These are phyloP conservation scores for Limnodromus scolopaceus DNA, from an alignment of 2,797 vertebrate genomes.

Conservation along the genomic window DNA sequence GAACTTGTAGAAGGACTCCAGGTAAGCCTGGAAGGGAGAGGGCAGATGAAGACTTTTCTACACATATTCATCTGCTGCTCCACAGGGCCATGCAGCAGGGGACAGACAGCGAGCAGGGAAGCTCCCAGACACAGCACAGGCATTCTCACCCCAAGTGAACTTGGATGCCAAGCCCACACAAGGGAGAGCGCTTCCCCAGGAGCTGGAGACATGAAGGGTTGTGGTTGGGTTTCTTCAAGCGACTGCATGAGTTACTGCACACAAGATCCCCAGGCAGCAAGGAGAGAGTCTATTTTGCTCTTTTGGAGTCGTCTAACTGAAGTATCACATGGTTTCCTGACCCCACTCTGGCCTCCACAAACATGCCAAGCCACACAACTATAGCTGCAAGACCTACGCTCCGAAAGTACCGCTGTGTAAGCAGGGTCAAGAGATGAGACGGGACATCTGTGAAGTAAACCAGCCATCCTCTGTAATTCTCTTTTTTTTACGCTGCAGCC, in stretches of 20 bases:
- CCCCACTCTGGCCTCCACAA: conserved; percentile 26
- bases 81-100: background rate
- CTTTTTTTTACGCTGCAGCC: background rate
- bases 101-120: background rate
- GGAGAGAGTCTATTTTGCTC: background rate
- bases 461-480: background rate
- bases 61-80: background rate
- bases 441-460: conserved; percentile 54
- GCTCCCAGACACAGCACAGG: background rate
- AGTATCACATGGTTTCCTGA: conserved; percentile 42
- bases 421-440: conserved; percentile 43
- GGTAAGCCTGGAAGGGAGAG: conserved; percentile 86
- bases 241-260: conserved; percentile 26
- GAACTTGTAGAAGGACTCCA: conserved; percentile 99
- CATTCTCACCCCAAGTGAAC: background rate
- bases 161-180: background rate
- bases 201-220: background rate
- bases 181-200: background rate
- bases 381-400: conserved; percentile 9
- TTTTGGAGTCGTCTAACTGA: background rate
- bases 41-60: background rate
- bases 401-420: conserved; percentile 41
- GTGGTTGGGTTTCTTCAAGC: background rate
- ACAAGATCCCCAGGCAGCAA: background rate
- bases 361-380: conserved; percentile 60